These are phyloP conservation scores for Anser cygnoides DNA, from an alignment of 2,113 vertebrate genomes.

Conservation along the genomic window DNA sequence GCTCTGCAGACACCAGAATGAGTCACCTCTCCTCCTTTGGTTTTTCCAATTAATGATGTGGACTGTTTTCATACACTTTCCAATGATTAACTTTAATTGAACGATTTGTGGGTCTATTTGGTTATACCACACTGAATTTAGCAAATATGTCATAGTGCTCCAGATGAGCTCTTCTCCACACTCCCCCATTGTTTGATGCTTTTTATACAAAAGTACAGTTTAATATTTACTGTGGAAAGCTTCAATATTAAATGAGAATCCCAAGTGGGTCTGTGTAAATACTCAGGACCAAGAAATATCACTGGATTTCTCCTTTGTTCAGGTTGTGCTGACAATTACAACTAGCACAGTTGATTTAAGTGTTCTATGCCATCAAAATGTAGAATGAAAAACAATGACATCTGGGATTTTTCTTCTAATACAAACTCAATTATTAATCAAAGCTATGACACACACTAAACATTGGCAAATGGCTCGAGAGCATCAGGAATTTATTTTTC, in stretches of 20 bases:
- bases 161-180: neutral
- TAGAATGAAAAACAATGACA: slow-evolving; percentile 30
- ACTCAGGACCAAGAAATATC: neutral
- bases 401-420: slow-evolving; percentile 42
- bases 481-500: slow-evolving; percentile 38
- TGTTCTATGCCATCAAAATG: neutral
- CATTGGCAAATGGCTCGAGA: slow-evolving; percentile 28
- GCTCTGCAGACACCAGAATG: slow-evolving; percentile 2
- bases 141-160: neutral
- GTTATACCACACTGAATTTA: neutral
- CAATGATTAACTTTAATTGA: neutral
- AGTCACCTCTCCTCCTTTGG: neutral
- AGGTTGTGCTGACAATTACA: neutral
- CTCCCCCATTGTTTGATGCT: neutral
- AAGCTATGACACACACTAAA: neutral
- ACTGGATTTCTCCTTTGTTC: neutral
- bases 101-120: neutral
- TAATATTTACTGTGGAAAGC: neutral
- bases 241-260: slow-evolving; percentile 9
- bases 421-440: slow-evolving; percentile 50
- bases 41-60: slow-evolving; percentile 48
- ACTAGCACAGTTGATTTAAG: neutral
- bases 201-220: neutral
- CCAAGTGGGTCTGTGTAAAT: neutral
- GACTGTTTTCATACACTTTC: slow-evolving; percentile 29